These are phyloP conservation scores for Geophilus truncorum DNA, from an alignment of 2,888 invertebrate genomes.

Conservation along the genomic window DNA sequence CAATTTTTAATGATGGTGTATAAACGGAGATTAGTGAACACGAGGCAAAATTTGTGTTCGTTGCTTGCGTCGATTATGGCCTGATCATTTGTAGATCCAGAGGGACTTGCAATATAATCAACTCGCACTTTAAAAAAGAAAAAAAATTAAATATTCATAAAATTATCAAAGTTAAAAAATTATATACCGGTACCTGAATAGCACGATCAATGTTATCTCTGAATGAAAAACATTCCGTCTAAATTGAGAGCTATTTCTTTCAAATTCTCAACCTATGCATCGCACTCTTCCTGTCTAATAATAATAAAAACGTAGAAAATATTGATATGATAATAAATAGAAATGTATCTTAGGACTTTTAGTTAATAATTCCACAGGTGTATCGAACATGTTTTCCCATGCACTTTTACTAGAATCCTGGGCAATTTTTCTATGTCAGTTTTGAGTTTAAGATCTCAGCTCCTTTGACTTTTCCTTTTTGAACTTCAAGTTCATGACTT, in stretches of 20 bases:
- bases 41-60: constrained; percentile 78
- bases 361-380: too few species aligned
- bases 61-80: constrained; percentile 86
- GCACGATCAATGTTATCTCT: constrained; percentile 94
- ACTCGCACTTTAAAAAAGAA: constrained; percentile 78
- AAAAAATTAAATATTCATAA: background rate
- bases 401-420: too few species aligned
- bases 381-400: too few species aligned
- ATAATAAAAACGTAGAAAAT: background rate
- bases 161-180: background rate
- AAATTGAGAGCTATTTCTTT: constrained; percentile 69
- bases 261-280: constrained; percentile 43
- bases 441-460: too few species aligned
- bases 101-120: constrained; percentile 83
- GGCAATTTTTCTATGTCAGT: too few species aligned
- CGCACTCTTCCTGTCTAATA: constrained; percentile 45
- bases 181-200: constrained; percentile 70
- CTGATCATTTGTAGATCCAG: constrained; percentile 89
- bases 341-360: too few species aligned
- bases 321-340: background rate
- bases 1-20: constrained; percentile 83
- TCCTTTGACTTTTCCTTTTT: too few species aligned
- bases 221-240: constrained; percentile 98
- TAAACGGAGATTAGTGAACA: constrained; percentile 82
- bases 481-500: too few species aligned